Evolutionary conservation across 2,797 vertebrate genomes (phyloP), one percentile per base, ranked within the genome.

Genomic region (Myotis planiceps): DNA sequence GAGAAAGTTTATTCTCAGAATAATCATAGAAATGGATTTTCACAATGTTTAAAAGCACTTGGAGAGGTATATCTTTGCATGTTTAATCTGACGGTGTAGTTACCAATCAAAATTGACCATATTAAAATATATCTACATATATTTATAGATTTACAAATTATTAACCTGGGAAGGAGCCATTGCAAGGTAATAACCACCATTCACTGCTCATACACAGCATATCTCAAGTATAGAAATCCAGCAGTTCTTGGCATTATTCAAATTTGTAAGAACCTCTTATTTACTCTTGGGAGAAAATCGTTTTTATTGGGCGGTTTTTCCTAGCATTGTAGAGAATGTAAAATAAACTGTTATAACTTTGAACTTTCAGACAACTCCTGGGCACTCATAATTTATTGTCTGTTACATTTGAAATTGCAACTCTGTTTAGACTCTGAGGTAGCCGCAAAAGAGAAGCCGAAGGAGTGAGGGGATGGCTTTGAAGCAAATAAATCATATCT

Each of bases 21-120:
- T 32, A 78, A 21, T 1, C 39, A 69, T 93, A 93, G 14, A 91
- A 55, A 76, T 25, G 23, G 3, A 37, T 37, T 92, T 95, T 95
- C 21, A 68, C 23, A 86, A 34, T 68, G 53, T 13, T 32, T 19
- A 68, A 27, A 83, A 80, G 2, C 23, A 51, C 10, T 42, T 39
- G 15, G 7, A 29, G 15, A 37, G 4, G 3, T 80, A 6, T 60
- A 21, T 51, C 29, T 53, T 27, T 1, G 0, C 45, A 6, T 75
- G 25, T 76, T 91, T 79, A 74, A 58, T 63, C 15, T 84, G 39
- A 58, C 53, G 0, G 1, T 34, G n/a, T 18, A 69, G 12, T 53
- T 45, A 34, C 3, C 27, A 34, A 9, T 69, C 25, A 85, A 42
- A 78, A 66, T n/a, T 55, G 7, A 9, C 63, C 19, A 16, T 65